These are phyloP conservation scores for Clitarchus hookeri DNA, from an alignment of 2,888 invertebrate genomes.

Conservation along the genomic window DNA sequence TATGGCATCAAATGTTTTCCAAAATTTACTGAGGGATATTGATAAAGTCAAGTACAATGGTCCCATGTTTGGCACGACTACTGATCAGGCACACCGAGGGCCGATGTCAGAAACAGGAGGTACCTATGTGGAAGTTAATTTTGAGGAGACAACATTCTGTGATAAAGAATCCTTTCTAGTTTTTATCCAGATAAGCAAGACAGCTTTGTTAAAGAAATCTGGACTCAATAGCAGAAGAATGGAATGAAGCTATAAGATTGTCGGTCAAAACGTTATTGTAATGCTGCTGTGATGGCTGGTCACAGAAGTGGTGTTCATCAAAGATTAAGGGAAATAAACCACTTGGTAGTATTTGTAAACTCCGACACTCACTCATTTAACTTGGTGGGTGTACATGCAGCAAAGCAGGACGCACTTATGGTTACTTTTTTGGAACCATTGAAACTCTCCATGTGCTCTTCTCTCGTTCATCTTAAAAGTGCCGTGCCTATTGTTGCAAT, in stretches of 20 bases:
- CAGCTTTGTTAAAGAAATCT: slow-evolving; percentile 40
- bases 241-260: slow-evolving; percentile 37
- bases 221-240: slow-evolving; percentile 36
- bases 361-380: background rate
- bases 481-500: background rate
- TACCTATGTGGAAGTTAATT: slow-evolving; percentile 42
- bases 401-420: background rate
- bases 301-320: slow-evolving; percentile 41
- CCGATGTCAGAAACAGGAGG: slow-evolving; percentile 36
- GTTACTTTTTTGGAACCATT: background rate
- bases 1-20: background rate
- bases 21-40: slow-evolving; percentile 41
- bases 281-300: slow-evolving; percentile 43
- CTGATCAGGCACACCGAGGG: slow-evolving; percentile 42
- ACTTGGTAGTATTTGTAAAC: slow-evolving; percentile 20
- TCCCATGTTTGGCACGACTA: slow-evolving; percentile 44
- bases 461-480: background rate
- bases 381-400: background rate
- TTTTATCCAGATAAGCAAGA: slow-evolving; percentile 43
- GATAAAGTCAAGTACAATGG: slow-evolving; percentile 43
- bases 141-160: slow-evolving; percentile 40
- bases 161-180: slow-evolving; percentile 44
- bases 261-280: slow-evolving; percentile 43
- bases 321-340: slow-evolving; percentile 41
- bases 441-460: background rate